These are phyloP conservation scores for Felis chaus DNA, from an alignment of 2,113 vertebrate genomes.

Conservation along the genomic window DNA sequence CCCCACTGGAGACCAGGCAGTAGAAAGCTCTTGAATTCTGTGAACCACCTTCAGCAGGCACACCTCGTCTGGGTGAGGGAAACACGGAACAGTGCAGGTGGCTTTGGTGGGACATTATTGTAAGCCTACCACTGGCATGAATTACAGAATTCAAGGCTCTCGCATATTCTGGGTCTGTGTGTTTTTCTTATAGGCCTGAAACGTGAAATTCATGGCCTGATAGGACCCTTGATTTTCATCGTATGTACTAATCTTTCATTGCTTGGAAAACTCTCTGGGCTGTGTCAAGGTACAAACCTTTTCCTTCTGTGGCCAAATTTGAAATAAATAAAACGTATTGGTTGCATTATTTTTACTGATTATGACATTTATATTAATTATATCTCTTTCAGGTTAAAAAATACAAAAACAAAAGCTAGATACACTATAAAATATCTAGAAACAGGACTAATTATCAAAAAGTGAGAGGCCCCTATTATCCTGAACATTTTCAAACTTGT, in stretches of 20 bases:
- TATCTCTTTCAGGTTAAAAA: neutral
- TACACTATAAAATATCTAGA: neutral
- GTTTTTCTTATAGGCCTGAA: neutral
- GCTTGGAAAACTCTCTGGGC: neutral
- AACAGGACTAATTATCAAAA: neutral
- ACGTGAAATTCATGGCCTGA: neutral
- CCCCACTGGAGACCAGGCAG: accelerated
- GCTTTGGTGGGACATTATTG: neutral
- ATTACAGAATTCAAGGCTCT: neutral
- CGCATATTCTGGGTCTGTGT: too few species aligned
- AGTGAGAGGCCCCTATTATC: neutral
- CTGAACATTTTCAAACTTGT: neutral
- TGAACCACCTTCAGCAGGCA: accelerated
- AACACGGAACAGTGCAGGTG: accelerated
- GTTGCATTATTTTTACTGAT: neutral
- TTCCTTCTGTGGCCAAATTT: neutral
- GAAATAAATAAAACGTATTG: neutral
- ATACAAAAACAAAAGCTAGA: neutral
- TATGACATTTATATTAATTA: neutral
- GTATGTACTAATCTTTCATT: neutral
- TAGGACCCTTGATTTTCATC: neutral
- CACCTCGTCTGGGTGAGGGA: neutral
- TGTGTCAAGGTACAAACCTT: accelerated
- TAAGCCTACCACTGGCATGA: accelerated
- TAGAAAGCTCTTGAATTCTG: too few species aligned